phyloP scores from a whole-genome alignment of 2,113 vertebrate genomes.

The Lasiurus borealis region DNA sequence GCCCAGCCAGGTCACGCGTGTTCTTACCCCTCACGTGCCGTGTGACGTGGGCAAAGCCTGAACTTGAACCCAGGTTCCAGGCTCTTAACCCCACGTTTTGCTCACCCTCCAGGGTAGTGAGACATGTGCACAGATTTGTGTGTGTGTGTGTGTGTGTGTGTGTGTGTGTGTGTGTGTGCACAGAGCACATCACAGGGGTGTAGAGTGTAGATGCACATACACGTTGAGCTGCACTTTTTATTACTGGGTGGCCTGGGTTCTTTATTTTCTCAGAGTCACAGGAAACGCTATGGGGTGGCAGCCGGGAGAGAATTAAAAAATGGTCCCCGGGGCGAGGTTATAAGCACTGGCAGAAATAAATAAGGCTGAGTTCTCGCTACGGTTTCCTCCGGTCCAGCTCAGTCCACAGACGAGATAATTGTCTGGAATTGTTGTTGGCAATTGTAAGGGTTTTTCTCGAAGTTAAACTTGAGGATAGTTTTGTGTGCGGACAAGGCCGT shows the following conservation, averaged over 20 bases:
- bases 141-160: too few species aligned
- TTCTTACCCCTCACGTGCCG: rapidly evolving
- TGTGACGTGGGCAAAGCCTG: neutral
- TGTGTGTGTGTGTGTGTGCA: too few species aligned
- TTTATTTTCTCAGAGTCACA: neutral
- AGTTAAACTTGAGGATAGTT: neutral
- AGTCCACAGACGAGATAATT: neutral
- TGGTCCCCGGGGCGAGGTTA: neutral
- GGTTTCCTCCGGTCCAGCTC: neutral
- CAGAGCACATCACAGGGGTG: rapidly evolving
- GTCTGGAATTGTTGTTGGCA: neutral
- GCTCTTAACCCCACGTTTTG: neutral
- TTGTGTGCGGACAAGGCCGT: neutral
- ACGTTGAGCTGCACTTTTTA: neutral
- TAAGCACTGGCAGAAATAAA: neutral
- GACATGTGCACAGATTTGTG: rapidly evolving
- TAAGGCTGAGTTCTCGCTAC: neutral
- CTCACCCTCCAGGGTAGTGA: too few species aligned
- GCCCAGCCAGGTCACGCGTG: rapidly evolving
- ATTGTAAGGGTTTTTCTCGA: neutral
- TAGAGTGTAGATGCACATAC: rapidly evolving
- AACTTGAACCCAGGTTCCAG: neutral
- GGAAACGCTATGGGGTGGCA: neutral
- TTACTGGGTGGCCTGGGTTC: neutral
- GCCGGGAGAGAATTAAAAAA: neutral